phyloP scores from a whole-genome alignment of 1,140 invertebrate species.

The Bilobella aurantiaca region DNA sequence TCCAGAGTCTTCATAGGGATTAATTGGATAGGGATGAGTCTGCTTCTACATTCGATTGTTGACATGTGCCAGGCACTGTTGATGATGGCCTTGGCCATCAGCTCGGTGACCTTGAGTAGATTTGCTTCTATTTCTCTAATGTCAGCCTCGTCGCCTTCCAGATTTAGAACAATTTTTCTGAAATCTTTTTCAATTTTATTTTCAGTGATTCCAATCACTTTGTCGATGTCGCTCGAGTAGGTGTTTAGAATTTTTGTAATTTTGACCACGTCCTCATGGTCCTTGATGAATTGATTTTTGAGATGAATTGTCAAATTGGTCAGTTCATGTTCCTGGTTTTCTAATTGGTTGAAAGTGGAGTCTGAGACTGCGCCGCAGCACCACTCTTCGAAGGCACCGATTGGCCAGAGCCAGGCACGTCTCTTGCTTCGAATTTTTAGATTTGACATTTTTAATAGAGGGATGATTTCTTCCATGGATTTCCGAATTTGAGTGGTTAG shows the following conservation, averaged over 20 bases:
- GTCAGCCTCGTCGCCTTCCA: background rate
- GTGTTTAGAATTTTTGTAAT: background rate
- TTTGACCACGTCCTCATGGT: background rate
- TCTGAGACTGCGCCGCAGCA: background rate
- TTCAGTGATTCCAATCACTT: background rate
- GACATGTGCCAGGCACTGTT: background rate
- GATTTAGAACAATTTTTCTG: background rate
- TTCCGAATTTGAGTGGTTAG: no score
- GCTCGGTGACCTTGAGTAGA: background rate
- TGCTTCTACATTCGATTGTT: background rate
- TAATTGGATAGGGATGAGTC: background rate
- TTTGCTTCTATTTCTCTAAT: background rate
- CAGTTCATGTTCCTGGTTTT: background rate
- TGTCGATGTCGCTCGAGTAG: background rate
- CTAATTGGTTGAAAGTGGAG: background rate
- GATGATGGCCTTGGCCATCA: background rate
- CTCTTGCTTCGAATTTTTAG: background rate
- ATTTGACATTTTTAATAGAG: background rate
- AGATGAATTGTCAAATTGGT: background rate
- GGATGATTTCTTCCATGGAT: background rate
- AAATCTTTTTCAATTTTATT: background rate
- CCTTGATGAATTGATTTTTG: background rate
- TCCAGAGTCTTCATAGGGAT: background rate
- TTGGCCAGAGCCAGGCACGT: background rate
- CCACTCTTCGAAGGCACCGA: background rate